Base-by-base conservation (phyloP, 2,113 vertebrate genomes). In the Labeo rohita region DNA sequence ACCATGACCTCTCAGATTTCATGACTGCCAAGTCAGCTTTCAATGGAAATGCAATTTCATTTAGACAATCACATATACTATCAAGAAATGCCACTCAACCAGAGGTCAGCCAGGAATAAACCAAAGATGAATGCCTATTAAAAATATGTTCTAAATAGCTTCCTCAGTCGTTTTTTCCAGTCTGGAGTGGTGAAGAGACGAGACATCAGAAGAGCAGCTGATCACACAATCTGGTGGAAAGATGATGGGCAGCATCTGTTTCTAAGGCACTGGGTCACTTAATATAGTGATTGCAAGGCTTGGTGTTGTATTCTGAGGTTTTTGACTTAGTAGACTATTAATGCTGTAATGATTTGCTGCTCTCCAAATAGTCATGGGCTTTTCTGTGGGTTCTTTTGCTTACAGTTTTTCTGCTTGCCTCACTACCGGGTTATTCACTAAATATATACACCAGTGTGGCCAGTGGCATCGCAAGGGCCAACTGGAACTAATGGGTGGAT, bases 181-280 rank as follows among this genome's bases (percentile, higher is more conserved):
- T 50, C 77, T 85, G 83, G 63, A 82, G 47, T 81, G 36, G 36
- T 43, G 50, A 73, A 13, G 70, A 78, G 66, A 77, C 85, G 10
- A 84, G 54, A 73, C 73, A 75, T 74, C 85, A 84, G 63, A 74
- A 80, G 84, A 70, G 63, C 80, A 85, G 66, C 36, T 87, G 77
- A 90, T 81, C 80, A 47, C 86, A 83, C 87, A 89, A 74, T 65
- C 50, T 65, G 36, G 43, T 84, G 86, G 88, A 90, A 89, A 89
- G 63, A 52, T 75, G 76, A 63, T 63, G 36, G 36, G 12, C n/a
- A 54, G 16, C 65, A 10, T 83, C 65, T 82, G n/a, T 52, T 82
- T 68, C n/a, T 52, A 49, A 61, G 36, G 21, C 16, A 8, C 21
- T 81, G 28, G 28, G 54, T 66, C 80, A 74, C 47, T 75, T 88